A percentile compares a stretch with the other conserved stretches of the same genome.
Conservation (phyloP, 2,797 vertebrate genomes). For the Oreonectes daqikongensis region DNA sequence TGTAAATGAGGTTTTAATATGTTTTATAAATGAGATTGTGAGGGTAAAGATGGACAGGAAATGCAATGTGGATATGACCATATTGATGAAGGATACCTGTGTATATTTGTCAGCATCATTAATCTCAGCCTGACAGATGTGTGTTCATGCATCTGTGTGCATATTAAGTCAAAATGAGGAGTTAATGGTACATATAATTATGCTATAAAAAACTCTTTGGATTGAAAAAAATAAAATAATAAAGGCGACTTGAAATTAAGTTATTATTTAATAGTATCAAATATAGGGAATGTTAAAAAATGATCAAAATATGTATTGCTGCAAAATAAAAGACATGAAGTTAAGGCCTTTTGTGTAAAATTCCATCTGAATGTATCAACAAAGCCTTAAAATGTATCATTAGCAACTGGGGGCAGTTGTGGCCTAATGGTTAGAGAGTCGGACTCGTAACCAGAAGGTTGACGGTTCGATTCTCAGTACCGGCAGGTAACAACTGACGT, state of each 20-base stretch:
- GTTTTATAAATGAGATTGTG: not conserved
- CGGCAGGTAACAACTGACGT: too few relatives aligned
- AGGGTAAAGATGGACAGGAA: not conserved
- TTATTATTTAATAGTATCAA: not conserved
- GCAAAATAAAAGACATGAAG: too few relatives aligned
- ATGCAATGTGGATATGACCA: constrained; percentile 11
- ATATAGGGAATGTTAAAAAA: not conserved
- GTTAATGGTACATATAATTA: constrained; percentile 3
- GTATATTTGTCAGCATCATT: constrained; percentile 50
- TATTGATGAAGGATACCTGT: constrained; percentile 38
- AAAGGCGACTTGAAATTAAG: too few relatives aligned
- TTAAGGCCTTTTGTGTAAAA: too few relatives aligned
- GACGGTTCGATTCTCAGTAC: too few relatives aligned
- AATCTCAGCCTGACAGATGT: constrained; percentile 49
- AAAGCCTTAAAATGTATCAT: too few relatives aligned
- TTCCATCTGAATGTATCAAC: too few relatives aligned
- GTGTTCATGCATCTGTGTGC: constrained; percentile 22
- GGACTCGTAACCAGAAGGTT: too few relatives aligned
- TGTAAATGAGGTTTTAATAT: constrained; percentile 39
- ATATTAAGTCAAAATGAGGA: constrained; percentile 3
- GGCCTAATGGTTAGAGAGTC: too few relatives aligned
- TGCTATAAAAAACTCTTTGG: not conserved
- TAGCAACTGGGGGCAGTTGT: too few relatives aligned
- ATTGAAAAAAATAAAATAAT: not conserved
- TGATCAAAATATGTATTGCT: too few relatives aligned